Conservation (phyloP, 2,888 invertebrate species). For the Neria commutata region DNA sequence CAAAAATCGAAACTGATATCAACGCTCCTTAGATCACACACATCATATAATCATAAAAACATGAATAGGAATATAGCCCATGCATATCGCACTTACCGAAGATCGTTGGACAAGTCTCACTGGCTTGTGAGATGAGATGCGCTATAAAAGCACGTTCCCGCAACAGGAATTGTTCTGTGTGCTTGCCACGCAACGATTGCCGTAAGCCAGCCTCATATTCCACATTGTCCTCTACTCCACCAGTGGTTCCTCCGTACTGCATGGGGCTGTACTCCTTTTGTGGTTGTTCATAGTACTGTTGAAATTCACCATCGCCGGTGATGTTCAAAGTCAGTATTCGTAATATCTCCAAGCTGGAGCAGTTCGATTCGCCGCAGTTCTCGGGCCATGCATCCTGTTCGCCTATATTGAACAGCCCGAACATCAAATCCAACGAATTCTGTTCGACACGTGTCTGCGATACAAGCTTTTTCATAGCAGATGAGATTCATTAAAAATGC, state of each 20-base stretch:
- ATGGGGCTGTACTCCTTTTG: conserved; percentile 40
- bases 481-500: neutral
- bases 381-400: conserved; percentile 50
- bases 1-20: no score
- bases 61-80: no score
- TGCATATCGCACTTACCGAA: conserved; percentile 47
- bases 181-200: conserved; percentile 43
- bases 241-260: conserved; percentile 16
- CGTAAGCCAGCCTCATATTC: conserved; percentile 13
- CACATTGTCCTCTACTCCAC: conserved; percentile 7
- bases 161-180: conserved; percentile 47
- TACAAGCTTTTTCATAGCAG: conserved; percentile 39
- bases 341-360: conserved; percentile 58
- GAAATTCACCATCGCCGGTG: conserved; percentile 47
- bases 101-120: conserved; percentile 50
- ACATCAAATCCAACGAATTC: conserved; percentile 51
- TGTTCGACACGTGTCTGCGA: conserved; percentile 52
- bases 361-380: conserved; percentile 50
- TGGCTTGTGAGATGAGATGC: conserved; percentile 50
- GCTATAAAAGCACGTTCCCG: conserved; percentile 49
- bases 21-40: no score
- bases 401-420: conserved; percentile 55
- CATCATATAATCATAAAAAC: no score
- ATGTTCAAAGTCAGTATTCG: conserved; percentile 55
- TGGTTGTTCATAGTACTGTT: conserved; percentile 42